Conservation (phyloP, 2,113 vertebrate species). For the Myiopsitta monachus region DNA sequence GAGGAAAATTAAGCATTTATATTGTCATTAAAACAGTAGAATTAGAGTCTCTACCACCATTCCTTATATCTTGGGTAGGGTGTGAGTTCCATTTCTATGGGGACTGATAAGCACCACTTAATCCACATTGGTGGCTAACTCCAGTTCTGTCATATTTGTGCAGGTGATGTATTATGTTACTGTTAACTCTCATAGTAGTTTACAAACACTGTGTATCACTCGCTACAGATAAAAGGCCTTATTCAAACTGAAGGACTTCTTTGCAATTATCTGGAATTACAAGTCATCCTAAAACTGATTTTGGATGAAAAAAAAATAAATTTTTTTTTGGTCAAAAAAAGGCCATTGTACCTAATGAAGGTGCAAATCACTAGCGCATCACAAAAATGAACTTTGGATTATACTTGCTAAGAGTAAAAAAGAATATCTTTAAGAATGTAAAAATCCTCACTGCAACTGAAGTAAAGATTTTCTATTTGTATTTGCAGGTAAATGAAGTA, state of each 20-base stretch:
- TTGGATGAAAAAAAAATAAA: neutral
- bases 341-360: neutral
- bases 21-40: neutral
- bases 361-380: neutral
- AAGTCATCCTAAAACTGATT: neutral
- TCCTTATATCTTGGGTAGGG: neutral
- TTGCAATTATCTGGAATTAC: neutral
- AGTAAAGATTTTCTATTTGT: neutral
- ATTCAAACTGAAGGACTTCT: neutral
- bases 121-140: neutral
- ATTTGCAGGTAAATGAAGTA: slow-evolving; percentile 84
- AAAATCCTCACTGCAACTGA: neutral
- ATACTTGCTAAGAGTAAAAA: neutral
- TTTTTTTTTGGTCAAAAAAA: neutral
- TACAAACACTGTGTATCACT: neutral
- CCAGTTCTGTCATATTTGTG: neutral
- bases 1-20: neutral
- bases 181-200: neutral
- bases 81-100: neutral
- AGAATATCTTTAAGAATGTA: neutral
- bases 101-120: neutral
- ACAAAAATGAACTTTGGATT: neutral
- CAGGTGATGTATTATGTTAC: neutral
- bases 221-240: neutral
- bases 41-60: neutral